Evolutionary conservation across 1,140 invertebrate species (phyloP), one percentile per base, ranked within the genome.

Genomic region (Maniola jurtina): DNA sequence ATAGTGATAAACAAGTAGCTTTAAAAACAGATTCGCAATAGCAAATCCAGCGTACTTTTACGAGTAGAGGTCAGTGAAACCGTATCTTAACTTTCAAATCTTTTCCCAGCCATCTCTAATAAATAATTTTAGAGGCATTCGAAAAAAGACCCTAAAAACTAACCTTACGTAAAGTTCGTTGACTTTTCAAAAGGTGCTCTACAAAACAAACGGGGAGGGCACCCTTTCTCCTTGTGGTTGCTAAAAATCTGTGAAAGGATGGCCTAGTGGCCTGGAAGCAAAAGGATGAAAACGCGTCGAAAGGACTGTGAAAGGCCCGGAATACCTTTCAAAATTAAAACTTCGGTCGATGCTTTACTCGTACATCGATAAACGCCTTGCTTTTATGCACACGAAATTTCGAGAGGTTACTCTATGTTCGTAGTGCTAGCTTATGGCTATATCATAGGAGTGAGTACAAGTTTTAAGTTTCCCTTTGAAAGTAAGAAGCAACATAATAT

Each of bases 271-370:
- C 52, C 52, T 55, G 52, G 33, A 55, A 55, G 16, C 52, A 5
- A 55, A 55, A 55, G 52, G 52, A 55, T 55, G 52, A 34, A 55
- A 55, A 55, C 52, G 34, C 13, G 52, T 33, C 33, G 16, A 55
- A 55, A 55, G 52, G 52, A 55, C 33, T 55, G 8, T 34, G 52
- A 55, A 34, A 33, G 52, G 16, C 52, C 3, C 25, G 13, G 52
- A 13, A 34, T 55, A 55, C 52, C 52, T 55, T 55, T 34, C 52
- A 55, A 34, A 55, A 55, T 55, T 55, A 55, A 55, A 55, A 55
- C 0, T 25, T 33, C 25, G 33, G 25, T n/a, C 16, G 52, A 45
- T 45, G 42, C 13, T 45, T 45, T 45, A 45, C n/a, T n/a, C n/a
- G n/a, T n/a, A n/a, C 42, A 45, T 45, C 42, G 42, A n/a, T n/a